Conservation (phyloP, 2,888 invertebrate species). For the Polymixis lichenea region DNA sequence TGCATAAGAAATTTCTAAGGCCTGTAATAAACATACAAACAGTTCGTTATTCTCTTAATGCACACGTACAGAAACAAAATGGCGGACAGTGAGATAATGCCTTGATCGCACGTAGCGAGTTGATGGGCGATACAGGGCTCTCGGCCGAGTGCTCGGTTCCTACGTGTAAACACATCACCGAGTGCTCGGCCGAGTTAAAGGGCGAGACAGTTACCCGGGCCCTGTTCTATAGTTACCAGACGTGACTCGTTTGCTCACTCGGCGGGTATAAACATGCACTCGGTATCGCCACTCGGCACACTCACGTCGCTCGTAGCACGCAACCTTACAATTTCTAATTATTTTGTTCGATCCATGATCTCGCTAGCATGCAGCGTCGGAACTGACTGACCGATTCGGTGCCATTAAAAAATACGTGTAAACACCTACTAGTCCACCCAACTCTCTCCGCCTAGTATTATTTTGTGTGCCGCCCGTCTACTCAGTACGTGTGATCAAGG, state of each 20-base stretch:
- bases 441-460: not conserved
- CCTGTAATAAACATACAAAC: constrained; percentile 72
- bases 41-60: not conserved
- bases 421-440: not conserved
- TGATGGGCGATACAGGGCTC: not conserved
- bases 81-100: not conserved
- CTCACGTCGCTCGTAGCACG: not conserved
- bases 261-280: not conserved
- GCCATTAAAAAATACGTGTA: not conserved
- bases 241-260: too few relatives aligned
- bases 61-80: not conserved
- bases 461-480: not conserved
- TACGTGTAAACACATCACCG: not conserved
- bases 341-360: not conserved
- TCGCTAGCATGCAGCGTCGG: not conserved
- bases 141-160: not conserved
- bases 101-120: not conserved
- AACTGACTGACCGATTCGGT: not conserved
- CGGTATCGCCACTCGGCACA: not conserved
- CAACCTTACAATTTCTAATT: not conserved
- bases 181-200: not conserved
- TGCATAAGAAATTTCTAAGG: constrained; percentile 84
- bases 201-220: not conserved
- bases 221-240: too few relatives aligned
- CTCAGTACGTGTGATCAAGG: not conserved